These are phyloP conservation scores for Lerista edwardsae DNA, from an alignment of 2,797 vertebrate species.

Conservation along the genomic window DNA sequence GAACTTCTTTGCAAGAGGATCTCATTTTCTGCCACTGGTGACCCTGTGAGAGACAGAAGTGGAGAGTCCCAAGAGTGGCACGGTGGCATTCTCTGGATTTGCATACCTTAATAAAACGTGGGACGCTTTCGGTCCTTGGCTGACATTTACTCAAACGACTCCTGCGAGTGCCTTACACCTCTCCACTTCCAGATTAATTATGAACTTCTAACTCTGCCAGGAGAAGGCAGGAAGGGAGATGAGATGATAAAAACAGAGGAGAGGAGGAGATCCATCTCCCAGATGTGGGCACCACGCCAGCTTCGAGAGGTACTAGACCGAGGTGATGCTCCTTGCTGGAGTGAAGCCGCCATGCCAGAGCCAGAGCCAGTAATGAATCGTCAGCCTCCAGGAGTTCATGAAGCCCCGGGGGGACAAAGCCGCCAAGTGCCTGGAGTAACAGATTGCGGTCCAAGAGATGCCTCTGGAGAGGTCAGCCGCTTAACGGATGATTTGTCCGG, in stretches of 20 bases:
- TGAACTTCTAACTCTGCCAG: slow-evolving; percentile 46
- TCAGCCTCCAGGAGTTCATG: slow-evolving; percentile 39
- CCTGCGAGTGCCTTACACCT: slow-evolving; percentile 43
- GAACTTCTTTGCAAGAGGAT: slow-evolving; percentile 7
- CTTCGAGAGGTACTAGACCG: neutral
- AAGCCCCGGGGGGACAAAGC: slow-evolving; percentile 32
- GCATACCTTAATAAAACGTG: slow-evolving; percentile 63
- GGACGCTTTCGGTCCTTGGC: slow-evolving; percentile 56
- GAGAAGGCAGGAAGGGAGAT: neutral
- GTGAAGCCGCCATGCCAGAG: neutral
- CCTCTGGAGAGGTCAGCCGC: neutral
- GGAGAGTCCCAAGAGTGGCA: slow-evolving; percentile 43
- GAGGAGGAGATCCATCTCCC: neutral
- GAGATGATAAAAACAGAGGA: neutral
- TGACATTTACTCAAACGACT: slow-evolving; percentile 63
- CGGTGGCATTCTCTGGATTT: slow-evolving; percentile 57
- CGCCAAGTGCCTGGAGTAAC: neutral
- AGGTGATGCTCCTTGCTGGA: neutral
- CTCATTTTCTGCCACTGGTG: slow-evolving; percentile 43
- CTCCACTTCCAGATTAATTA: slow-evolving; percentile 54
- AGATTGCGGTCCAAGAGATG: rapidly evolving
- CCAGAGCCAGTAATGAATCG: slow-evolving; percentile 24
- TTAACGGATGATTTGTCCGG: neutral
- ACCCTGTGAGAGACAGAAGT: neutral
- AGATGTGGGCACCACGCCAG: neutral